Conservation (phyloP, 2,113 vertebrate species). For the Gymnobelideus leadbeateri region DNA sequence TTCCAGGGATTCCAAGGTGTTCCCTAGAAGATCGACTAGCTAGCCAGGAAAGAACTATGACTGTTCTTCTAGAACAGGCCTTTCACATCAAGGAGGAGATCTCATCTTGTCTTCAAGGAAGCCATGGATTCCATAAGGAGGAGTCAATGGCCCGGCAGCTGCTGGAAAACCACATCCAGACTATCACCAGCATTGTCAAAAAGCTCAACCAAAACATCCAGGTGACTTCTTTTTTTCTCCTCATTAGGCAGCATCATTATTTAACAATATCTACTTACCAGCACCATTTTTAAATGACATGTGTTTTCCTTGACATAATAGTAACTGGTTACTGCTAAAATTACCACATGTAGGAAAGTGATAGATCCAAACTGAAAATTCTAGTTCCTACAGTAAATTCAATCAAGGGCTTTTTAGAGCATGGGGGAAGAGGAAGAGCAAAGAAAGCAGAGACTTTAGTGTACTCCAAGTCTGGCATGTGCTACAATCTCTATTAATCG, state of each 20-base stretch:
- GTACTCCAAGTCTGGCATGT: background rate
- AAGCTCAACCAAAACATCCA: conserved; percentile 89
- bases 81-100: conserved; percentile 89
- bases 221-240: conserved; percentile 75
- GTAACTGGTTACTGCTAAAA: background rate
- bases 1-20: conserved; percentile 57
- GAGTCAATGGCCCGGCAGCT: conserved; percentile 83
- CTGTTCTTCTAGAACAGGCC: conserved; percentile 88
- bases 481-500: background rate
- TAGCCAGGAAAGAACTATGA: conserved; percentile 84
- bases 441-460: background rate
- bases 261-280: background rate
- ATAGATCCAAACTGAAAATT: background rate
- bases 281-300: conserved; percentile 29
- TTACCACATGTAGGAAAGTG: background rate
- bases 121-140: conserved; percentile 77
- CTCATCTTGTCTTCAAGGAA: conserved; percentile 80
- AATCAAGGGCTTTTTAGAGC: background rate
- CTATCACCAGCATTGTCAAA: conserved; percentile 87
- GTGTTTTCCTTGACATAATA: background rate
- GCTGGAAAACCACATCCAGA: conserved; percentile 89
- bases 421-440: background rate
- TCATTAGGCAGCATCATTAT: background rate
- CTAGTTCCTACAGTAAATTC: background rate
- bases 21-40: conserved; percentile 80